These are phyloP conservation scores for Phylloscopus whistleri DNA, from an alignment of 2,113 vertebrate genomes.

Conservation along the genomic window DNA sequence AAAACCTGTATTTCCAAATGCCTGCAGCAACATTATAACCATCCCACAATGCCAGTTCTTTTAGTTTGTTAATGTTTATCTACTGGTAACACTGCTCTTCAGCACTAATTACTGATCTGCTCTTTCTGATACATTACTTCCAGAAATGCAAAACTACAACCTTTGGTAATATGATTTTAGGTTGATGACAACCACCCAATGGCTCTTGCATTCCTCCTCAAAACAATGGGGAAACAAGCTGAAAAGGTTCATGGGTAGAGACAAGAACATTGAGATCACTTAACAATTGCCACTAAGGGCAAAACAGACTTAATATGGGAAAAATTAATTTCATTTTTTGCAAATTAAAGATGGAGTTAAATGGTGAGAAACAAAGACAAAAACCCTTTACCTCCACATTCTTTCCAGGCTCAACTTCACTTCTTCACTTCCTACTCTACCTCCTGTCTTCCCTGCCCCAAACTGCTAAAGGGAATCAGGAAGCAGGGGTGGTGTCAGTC, in stretches of 20 bases:
- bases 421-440: neutral
- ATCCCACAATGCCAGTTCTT: neutral
- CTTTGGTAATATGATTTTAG: neutral
- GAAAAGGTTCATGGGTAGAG: neutral
- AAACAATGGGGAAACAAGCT: neutral
- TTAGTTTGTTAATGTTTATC: neutral
- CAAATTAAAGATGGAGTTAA: neutral
- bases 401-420: neutral
- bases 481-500: neutral
- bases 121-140: neutral
- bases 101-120: neutral
- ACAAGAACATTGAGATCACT: neutral
- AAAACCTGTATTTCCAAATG: neutral
- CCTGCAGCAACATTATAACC: neutral
- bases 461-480: neutral
- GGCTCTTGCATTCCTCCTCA: neutral
- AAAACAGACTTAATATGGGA: neutral
- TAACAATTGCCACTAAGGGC: neutral
- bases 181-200: neutral
- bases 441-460: neutral
- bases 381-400: neutral
- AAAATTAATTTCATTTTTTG: neutral
- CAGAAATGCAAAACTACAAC: neutral
- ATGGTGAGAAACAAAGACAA: neutral
- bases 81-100: neutral